Percentiles rank a stretch among this genome's conserved stretches.
Evolutionary conservation across 2,797 vertebrate genomes (phyloP).

Genomic region (Argentina silus): DNA sequence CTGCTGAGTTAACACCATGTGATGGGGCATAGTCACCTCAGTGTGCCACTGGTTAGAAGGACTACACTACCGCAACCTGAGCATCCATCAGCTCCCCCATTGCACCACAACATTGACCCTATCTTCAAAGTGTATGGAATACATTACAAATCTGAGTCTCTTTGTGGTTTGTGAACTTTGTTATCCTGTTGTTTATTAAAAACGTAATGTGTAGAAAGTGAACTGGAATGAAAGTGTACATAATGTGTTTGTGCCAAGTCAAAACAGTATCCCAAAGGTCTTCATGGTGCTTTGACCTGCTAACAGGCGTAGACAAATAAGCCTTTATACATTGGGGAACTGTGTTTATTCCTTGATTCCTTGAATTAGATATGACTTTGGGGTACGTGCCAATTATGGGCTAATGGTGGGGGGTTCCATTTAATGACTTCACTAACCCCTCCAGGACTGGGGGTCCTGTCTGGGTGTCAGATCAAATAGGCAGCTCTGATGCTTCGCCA

Average conservation of each 20-base stretch:
- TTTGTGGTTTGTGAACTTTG: too few relatives aligned
- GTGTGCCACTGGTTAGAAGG: not conserved
- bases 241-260: not conserved
- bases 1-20: not conserved
- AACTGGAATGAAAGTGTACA: not conserved
- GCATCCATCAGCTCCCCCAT: not conserved
- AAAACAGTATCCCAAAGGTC: not conserved
- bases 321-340: not conserved
- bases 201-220: not conserved
- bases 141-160: too few relatives aligned
- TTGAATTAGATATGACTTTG: not conserved
- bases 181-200: too few relatives aligned
- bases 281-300: not conserved
- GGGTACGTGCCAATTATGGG: not conserved
- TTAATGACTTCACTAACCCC: slow-evolving; percentile 6
- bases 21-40: not conserved
- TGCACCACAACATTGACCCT: not conserved
- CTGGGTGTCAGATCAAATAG: slow-evolving; percentile 5
- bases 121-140: not conserved
- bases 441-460: not conserved
- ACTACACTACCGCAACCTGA: too few relatives aligned
- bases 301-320: not conserved
- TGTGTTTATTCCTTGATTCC: not conserved
- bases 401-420: not conserved
- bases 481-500: not conserved